Evolutionary conservation across 2,113 vertebrate species (phyloP).

Genomic region (Dasyurus viverrinus): DNA sequence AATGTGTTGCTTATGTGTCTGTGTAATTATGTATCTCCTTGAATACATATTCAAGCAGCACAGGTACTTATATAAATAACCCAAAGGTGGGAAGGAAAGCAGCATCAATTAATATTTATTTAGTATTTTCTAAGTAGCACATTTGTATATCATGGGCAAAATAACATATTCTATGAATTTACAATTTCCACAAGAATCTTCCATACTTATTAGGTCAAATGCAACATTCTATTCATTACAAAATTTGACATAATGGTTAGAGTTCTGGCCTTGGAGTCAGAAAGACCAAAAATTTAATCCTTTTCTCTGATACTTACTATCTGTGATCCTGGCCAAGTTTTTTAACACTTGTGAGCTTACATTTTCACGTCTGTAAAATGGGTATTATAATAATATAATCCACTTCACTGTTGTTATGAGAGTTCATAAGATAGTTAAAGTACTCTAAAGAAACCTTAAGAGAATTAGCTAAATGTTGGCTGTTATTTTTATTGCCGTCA

Average conservation of each 20-base stretch:
- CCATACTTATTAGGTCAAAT: constrained; percentile 20
- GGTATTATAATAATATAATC: not conserved
- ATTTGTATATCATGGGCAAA: not conserved
- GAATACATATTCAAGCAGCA: not conserved
- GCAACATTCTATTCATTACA: not conserved
- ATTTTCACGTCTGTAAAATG: not conserved
- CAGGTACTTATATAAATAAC: not conserved
- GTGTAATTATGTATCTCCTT: not conserved
- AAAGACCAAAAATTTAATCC: not conserved
- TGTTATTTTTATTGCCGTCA: not conserved
- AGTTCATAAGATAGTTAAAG: not conserved
- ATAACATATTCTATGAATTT: not conserved
- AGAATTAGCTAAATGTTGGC: not conserved
- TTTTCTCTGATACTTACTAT: not conserved
- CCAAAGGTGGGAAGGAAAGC: not conserved
- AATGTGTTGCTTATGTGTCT: not conserved
- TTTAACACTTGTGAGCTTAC: not conserved
- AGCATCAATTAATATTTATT: not conserved
- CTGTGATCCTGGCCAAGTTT: not conserved
- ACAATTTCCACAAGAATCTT: constrained; percentile 42
- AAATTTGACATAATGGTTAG: not conserved
- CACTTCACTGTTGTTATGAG: not conserved
- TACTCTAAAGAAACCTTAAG: not conserved
- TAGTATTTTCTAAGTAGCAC: not conserved
- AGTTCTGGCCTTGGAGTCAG: not conserved